A percentile compares a stretch with the other conserved stretches of the same genome.
Evolutionary conservation across 2,888 invertebrate genomes (phyloP).

Genomic region (Tipula confusa): DNA sequence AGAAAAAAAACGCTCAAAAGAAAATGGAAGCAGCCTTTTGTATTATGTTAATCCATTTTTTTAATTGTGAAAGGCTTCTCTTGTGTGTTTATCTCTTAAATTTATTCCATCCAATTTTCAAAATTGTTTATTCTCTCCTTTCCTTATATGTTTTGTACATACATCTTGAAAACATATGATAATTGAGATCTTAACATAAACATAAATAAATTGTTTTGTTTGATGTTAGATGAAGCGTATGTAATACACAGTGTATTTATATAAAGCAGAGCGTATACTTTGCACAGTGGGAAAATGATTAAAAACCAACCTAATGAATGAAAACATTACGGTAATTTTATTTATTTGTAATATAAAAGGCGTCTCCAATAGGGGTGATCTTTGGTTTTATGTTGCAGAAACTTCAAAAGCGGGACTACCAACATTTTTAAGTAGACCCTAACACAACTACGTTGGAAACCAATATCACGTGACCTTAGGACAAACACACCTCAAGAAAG

Average conservation of each 20-base stretch:
- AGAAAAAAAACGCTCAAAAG: no score
- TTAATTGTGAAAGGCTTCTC: background rate
- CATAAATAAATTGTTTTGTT: conserved; percentile 25
- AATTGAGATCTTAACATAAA: background rate
- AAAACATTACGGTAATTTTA: background rate
- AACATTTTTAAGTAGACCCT: no score
- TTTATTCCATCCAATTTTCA: background rate
- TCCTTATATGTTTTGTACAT: background rate
- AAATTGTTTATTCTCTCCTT: background rate
- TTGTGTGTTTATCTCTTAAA: background rate
- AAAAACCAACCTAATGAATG: background rate
- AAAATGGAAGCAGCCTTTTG: background rate
- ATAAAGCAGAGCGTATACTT: background rate
- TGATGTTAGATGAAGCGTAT: background rate
- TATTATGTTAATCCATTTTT: background rate
- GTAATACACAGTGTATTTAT: background rate
- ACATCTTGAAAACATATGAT: background rate
- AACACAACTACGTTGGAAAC: no score
- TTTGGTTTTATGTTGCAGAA: no score
- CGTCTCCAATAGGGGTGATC: no score
- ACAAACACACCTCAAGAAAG: no score
- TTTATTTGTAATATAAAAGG: background rate
- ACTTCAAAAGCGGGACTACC: no score
- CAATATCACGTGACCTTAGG: no score
- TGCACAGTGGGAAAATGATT: background rate